Evolutionary conservation across 1,140 invertebrate genomes (phyloP).

Genomic region (Drosophila pseudoobscura): DNA sequence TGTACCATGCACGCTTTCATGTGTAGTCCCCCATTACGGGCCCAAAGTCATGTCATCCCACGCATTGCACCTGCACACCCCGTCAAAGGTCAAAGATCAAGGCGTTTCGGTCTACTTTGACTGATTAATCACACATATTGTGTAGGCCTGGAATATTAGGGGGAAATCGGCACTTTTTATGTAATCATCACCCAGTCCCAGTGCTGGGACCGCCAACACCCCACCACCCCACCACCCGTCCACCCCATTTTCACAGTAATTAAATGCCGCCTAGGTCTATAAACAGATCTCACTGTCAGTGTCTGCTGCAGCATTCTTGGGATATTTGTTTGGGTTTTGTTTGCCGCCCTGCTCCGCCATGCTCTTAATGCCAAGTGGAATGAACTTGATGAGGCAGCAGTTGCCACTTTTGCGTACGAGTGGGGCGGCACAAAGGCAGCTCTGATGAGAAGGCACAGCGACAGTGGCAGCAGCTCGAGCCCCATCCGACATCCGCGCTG

Average conservation of each 20-base stretch:
- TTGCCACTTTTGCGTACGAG: constrained; percentile 35
- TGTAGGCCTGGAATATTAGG: too few species aligned
- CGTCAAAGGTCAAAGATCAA: constrained; percentile 61
- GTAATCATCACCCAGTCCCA: constrained; percentile 25
- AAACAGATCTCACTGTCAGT: constrained; percentile 79
- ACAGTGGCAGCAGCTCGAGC: background rate
- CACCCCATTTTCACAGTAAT: constrained; percentile 35
- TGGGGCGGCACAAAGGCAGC: constrained; percentile 37
- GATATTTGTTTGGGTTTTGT: constrained; percentile 48
- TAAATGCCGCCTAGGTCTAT: constrained; percentile 73
- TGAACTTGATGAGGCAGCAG: constrained; percentile 73
- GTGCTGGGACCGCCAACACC: background rate
- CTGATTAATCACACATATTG: constrained; percentile 11
- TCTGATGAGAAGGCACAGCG: constrained; percentile 25
- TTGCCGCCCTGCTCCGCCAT: constrained; percentile 42
- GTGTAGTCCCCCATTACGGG: constrained; percentile 55
- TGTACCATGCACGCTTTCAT: constrained; percentile 57
- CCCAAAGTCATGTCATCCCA: constrained; percentile 15
- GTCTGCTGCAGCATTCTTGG: constrained; percentile 71
- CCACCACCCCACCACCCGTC: constrained; percentile 2
- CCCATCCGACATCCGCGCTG: background rate
- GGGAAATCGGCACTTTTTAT: constrained; percentile 18
- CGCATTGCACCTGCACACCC: constrained; percentile 39
- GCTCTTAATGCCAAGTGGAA: constrained; percentile 81
- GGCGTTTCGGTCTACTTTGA: constrained; percentile 7